Percentiles rank a stretch among this genome's conserved stretches.
These are phyloP conservation scores for Ichneumon xanthorius DNA, from an alignment of 2,888 invertebrate genomes.

Conservation along the genomic window DNA sequence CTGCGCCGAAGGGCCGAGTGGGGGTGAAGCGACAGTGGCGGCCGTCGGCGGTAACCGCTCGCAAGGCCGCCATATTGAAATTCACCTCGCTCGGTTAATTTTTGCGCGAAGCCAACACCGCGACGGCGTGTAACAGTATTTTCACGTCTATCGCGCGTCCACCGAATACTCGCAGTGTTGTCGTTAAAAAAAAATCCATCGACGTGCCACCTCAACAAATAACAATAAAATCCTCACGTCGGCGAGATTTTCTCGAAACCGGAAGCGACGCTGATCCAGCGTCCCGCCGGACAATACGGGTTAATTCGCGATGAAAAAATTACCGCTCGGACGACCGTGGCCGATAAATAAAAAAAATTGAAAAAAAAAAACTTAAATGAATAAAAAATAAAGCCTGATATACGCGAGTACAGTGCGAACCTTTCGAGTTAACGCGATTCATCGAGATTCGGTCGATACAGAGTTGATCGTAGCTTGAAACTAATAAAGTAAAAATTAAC, in stretches of 20 bases:
- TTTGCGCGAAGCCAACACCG: slow-evolving; percentile 83
- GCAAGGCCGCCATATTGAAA: slow-evolving; percentile 86
- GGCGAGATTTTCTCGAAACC: background rate
- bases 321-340: slow-evolving; percentile 14
- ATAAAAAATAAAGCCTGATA: background rate
- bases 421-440: background rate
- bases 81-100: slow-evolving; percentile 85
- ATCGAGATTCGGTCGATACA: background rate
- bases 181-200: background rate
- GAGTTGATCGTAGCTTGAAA: background rate
- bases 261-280: slow-evolving; percentile 1
- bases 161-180: background rate
- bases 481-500: background rate
- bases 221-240: background rate
- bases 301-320: slow-evolving; percentile 21
- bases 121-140: slow-evolving; percentile 24
- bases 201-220: background rate
- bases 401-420: background rate
- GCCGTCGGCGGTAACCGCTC: slow-evolving; percentile 35
- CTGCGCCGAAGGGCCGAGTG: background rate
- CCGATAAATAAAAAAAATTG: background rate
- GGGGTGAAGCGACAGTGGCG: slow-evolving; percentile 81
- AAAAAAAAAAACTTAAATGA: background rate
- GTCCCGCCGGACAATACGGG: slow-evolving; percentile 1
- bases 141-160: background rate